Percentiles rank a stretch among this genome's conserved stretches.
These are phyloP conservation scores for Venustoraphidia nigricollis DNA, from an alignment of 2,888 invertebrate genomes.

Conservation along the genomic window DNA sequence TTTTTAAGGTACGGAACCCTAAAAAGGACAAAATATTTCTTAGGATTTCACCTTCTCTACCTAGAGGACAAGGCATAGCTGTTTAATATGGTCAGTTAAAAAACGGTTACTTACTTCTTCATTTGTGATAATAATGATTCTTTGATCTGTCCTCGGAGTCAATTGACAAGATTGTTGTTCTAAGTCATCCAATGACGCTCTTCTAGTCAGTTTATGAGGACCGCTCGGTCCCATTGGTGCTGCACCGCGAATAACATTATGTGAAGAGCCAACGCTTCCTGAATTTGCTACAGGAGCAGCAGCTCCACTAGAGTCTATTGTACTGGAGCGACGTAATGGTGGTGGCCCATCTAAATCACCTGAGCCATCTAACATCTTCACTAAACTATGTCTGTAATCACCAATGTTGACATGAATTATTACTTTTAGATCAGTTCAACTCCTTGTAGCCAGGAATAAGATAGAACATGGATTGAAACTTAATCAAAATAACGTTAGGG, in stretches of 20 bases:
- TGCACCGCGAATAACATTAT: neutral
- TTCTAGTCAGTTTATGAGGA: slow-evolving; percentile 38
- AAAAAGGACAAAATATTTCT: no score
- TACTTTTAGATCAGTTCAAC: no score
- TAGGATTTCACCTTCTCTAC: no score
- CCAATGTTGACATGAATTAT: no score
- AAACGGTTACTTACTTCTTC: slow-evolving; percentile 43
- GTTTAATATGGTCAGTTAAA: neutral
- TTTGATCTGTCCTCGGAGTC: slow-evolving; percentile 65
- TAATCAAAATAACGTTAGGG: no score
- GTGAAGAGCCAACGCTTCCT: no score
- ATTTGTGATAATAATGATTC: slow-evolving; percentile 58
- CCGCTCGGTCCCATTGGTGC: slow-evolving; percentile 9
- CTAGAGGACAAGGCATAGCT: no score
- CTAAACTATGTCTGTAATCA: slow-evolving; percentile 49
- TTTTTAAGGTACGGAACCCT: no score
- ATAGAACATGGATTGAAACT: no score
- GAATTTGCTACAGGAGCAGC: no score
- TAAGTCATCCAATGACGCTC: slow-evolving; percentile 65
- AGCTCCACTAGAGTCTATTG: slow-evolving; percentile 17
- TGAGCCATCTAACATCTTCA: slow-evolving; percentile 56
- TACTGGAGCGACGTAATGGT: slow-evolving; percentile 41
- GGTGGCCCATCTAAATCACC: slow-evolving; percentile 55
- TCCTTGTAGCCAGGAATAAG: no score
- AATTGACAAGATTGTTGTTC: slow-evolving; percentile 70